Evolutionary conservation across 2,113 vertebrate species (phyloP).

Genomic region (Oxygymnocypris stewartii): DNA sequence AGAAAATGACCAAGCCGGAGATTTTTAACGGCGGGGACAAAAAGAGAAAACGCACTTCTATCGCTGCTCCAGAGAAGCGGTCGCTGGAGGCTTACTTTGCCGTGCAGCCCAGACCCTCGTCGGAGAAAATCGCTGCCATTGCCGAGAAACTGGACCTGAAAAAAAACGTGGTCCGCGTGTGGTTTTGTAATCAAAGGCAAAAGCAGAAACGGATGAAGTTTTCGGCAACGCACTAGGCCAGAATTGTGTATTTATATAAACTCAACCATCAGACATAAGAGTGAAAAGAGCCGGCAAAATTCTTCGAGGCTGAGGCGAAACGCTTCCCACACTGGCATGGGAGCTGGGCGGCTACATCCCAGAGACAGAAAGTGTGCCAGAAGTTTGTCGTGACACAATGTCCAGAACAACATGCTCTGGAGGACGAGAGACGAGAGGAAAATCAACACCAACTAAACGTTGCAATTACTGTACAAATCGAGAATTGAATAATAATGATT

Average conservation of each 20-base stretch:
- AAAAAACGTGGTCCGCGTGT: constrained; percentile 93
- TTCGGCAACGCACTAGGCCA: constrained; percentile 86
- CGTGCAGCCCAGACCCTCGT: constrained; percentile 88
- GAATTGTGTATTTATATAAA: not conserved
- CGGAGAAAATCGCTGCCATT: constrained; percentile 92
- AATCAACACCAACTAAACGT: constrained; percentile 55
- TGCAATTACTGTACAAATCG: constrained; percentile 78
- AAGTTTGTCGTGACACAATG: constrained; percentile 49
- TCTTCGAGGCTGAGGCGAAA: constrained; percentile 8
- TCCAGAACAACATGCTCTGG: constrained; percentile 49
- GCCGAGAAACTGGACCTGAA: constrained; percentile 94
- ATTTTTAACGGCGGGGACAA: constrained; percentile 88
- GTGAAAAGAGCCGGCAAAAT: not conserved
- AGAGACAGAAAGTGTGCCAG: constrained; percentile 40
- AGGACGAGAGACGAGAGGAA: constrained; percentile 23
- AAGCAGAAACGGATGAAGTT: constrained; percentile 97
- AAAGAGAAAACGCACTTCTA: constrained; percentile 89
- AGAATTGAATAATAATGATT: constrained; percentile 62
- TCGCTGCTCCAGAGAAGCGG: constrained; percentile 89
- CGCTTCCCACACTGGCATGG: constrained; percentile 36
- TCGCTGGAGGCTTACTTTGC: constrained; percentile 92
- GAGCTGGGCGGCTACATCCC: constrained; percentile 57
- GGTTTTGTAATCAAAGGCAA: constrained; percentile 95
- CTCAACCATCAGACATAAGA: not conserved
- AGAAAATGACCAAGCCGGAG: constrained; percentile 92